phyloP scores from a whole-genome alignment of 2,888 invertebrate species.

The Drosophila seclusa region DNA sequence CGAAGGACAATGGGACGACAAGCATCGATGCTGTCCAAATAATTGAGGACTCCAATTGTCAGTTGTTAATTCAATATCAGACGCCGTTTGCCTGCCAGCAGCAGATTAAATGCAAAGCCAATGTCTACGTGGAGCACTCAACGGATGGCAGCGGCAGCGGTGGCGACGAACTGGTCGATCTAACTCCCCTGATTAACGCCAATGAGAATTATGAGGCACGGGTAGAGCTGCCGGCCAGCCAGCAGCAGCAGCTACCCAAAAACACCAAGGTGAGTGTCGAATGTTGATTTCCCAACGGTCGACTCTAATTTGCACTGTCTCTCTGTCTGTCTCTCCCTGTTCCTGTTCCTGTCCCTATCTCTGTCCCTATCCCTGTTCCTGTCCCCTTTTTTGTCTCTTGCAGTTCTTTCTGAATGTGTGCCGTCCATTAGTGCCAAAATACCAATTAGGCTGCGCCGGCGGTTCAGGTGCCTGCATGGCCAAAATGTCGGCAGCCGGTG shows the following conservation, averaged over 20 bases:
- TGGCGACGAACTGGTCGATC: slow-evolving; percentile 77
- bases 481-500: slow-evolving; percentile 75
- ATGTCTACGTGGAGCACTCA: slow-evolving; percentile 72
- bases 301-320: slow-evolving; percentile 42
- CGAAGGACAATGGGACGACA: slow-evolving; percentile 63
- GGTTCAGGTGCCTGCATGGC: slow-evolving; percentile 84
- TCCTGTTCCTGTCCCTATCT: not conserved
- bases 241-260: slow-evolving; percentile 74
- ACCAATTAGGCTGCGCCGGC: slow-evolving; percentile 83
- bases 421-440: slow-evolving; percentile 84
- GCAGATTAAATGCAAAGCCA: slow-evolving; percentile 83
- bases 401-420: slow-evolving; percentile 85
- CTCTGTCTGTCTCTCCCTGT: not conserved
- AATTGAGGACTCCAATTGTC: slow-evolving; percentile 85
- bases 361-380: not conserved
- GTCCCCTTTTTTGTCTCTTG: slow-evolving; percentile 14
- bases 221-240: slow-evolving; percentile 74
- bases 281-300: slow-evolving; percentile 59
- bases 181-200: slow-evolving; percentile 84
- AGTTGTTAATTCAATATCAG: slow-evolving; percentile 84
- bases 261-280: slow-evolving; percentile 78
- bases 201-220: slow-evolving; percentile 83
- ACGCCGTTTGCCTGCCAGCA: slow-evolving; percentile 84
- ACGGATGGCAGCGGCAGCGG: slow-evolving; percentile 65
- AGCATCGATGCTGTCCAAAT: slow-evolving; percentile 72